A percentile compares a stretch with the other conserved stretches of the same genome.
Conservation (phyloP, 2,797 vertebrate genomes). For the Taeniopygia guttata region DNA sequence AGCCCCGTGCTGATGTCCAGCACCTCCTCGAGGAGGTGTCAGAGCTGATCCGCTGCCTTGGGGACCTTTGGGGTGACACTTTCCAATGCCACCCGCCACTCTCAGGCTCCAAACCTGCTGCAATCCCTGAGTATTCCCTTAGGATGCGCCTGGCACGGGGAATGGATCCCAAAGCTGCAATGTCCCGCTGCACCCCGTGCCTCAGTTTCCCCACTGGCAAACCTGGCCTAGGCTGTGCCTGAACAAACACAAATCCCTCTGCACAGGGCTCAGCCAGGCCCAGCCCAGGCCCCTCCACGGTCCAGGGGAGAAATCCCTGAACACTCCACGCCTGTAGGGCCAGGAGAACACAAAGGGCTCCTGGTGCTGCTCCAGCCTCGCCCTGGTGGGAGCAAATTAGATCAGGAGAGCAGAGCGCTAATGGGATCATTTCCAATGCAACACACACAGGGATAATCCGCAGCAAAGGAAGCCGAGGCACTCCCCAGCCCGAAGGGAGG, state of each 20-base stretch:
- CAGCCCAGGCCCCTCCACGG: neutral
- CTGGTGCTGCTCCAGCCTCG: neutral
- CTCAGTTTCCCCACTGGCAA: neutral
- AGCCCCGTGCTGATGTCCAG: rapidly evolving
- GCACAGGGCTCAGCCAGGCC: neutral
- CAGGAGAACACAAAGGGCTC: neutral
- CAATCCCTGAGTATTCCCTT: neutral
- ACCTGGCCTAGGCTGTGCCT: rapidly evolving
- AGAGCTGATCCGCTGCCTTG: neutral
- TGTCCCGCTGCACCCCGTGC: rapidly evolving
- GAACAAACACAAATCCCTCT: neutral
- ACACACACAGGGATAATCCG: neutral
- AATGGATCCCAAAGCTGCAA: rapidly evolving
- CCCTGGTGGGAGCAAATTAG: constrained; percentile 30
- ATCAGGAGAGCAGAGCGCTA: neutral
- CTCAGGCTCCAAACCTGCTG: neutral
- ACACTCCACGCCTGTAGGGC: rapidly evolving
- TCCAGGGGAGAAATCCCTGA: rapidly evolving
- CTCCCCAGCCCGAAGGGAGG: neutral
- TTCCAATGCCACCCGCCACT: rapidly evolving
- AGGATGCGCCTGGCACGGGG: rapidly evolving
- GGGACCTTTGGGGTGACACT: neutral
- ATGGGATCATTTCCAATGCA: neutral
- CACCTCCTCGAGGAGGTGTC: rapidly evolving
- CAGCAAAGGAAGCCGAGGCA: neutral